Conservation (phyloP, 2,113 vertebrate genomes). For the Mesoclemmys tuberculata region DNA sequence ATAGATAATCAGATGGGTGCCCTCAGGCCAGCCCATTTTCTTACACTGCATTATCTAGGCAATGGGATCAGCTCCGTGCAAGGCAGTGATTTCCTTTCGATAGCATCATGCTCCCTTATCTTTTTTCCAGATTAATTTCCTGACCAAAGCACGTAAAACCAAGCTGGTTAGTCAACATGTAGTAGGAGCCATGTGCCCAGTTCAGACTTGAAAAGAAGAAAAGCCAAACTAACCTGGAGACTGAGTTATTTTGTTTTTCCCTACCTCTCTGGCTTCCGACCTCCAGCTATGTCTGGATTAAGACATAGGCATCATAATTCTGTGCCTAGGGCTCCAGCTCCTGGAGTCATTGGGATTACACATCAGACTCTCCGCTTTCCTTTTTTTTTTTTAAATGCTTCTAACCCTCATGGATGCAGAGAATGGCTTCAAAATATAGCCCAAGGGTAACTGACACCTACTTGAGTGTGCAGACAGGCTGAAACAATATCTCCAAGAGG, state of each 20-base stretch:
- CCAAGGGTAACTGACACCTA: fast-evolving
- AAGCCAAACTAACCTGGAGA: background rate
- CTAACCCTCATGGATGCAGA: background rate
- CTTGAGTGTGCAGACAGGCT: background rate
- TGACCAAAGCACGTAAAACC: conserved; percentile 68
- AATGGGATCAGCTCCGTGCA: conserved; percentile 70
- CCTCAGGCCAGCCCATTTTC: conserved; percentile 73
- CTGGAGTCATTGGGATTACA: background rate
- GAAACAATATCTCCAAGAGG: background rate
- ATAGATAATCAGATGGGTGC: conserved; percentile 74
- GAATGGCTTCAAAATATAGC: background rate
- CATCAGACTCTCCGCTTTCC: background rate
- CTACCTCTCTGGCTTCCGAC: background rate
- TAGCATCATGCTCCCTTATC: conserved; percentile 71
- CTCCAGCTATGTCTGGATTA: background rate
- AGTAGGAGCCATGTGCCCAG: conserved; percentile 61
- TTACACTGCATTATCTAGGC: conserved; percentile 69
- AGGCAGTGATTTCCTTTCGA: conserved; percentile 62
- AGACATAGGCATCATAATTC: background rate
- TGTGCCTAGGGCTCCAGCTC: background rate
- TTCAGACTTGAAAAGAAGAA: background rate
- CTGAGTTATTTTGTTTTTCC: background rate
- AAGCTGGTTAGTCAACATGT: conserved; percentile 72
- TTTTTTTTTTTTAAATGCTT: background rate
- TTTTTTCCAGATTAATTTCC: conserved; percentile 74